A percentile compares a stretch with the other conserved stretches of the same genome.
Evolutionary conservation across 2,113 vertebrate species (phyloP).

Genomic region (Oreochromis aureus): DNA sequence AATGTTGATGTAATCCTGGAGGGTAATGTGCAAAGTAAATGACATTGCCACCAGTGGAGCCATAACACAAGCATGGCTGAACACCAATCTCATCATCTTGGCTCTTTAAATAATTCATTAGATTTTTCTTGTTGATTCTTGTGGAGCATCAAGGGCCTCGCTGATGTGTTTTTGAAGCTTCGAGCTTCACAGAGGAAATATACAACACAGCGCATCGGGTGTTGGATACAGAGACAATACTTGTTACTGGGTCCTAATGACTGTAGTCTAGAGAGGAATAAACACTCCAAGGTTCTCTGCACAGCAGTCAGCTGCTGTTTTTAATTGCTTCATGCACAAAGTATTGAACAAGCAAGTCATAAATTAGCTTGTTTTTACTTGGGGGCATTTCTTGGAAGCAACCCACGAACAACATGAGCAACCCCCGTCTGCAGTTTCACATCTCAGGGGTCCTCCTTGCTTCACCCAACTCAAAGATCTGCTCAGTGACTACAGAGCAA

Average conservation of each 20-base stretch:
- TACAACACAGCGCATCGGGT: not conserved
- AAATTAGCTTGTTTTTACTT: not conserved
- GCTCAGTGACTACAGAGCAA: not conserved
- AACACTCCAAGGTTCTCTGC: not conserved
- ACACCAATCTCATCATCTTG: not conserved
- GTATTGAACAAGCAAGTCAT: not conserved
- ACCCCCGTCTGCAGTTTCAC: not conserved
- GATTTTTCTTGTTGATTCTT: not conserved
- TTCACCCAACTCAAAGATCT: slow-evolving; percentile 11
- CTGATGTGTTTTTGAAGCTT: not conserved
- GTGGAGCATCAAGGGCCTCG: not conserved
- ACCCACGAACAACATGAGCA: not conserved
- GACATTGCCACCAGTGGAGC: not conserved
- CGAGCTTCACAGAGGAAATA: not conserved
- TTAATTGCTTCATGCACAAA: not conserved
- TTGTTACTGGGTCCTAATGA: not conserved
- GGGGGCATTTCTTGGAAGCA: not conserved
- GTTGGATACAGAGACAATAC: not conserved
- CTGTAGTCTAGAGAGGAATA: not conserved
- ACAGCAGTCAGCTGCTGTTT: not conserved
- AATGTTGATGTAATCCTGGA: not conserved
- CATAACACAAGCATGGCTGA: not conserved
- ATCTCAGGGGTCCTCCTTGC: not conserved
- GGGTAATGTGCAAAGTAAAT: not conserved
- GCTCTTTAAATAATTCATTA: not conserved